A percentile compares a stretch with the other conserved stretches of the same genome.
Evolutionary conservation across 1,140 invertebrate species (phyloP).

Genomic region (Bombus confusus): DNA sequence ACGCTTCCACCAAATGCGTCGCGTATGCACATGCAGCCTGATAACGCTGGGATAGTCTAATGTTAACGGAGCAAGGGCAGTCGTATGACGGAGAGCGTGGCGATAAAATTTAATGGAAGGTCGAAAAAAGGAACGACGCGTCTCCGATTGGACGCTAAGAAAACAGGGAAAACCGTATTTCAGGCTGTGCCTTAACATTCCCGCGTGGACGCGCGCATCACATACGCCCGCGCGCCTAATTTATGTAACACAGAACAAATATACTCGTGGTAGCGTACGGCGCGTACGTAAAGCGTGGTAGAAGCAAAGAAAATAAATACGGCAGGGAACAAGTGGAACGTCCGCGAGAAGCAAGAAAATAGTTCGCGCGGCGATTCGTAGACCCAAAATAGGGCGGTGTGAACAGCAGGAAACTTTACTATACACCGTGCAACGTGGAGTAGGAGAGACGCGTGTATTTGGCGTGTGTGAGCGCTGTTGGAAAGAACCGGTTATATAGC

Average conservation of each 20-base stretch:
- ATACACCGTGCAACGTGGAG: slow-evolving; percentile 36
- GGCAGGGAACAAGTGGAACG: slow-evolving; percentile 40
- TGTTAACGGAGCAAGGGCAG: background rate
- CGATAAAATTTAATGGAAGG: slow-evolving; percentile 23
- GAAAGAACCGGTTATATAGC: slow-evolving; percentile 79
- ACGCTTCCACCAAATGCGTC: background rate
- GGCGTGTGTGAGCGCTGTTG: slow-evolving; percentile 54
- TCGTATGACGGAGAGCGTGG: no score
- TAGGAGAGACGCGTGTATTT: slow-evolving; percentile 35
- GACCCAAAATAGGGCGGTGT: slow-evolving; percentile 66
- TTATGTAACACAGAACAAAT: slow-evolving; percentile 54
- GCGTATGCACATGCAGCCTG: background rate
- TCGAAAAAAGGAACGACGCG: slow-evolving; percentile 12
- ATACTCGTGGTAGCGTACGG: slow-evolving; percentile 35
- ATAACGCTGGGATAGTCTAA: background rate
- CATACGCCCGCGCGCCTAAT: slow-evolving; percentile 41
- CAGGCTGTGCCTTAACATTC: slow-evolving; percentile 36
- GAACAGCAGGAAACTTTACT: slow-evolving; percentile 56
- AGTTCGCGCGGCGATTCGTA: slow-evolving; percentile 55
- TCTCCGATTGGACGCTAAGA: slow-evolving; percentile 26
- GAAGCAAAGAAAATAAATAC: slow-evolving; percentile 46
- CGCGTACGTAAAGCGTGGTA: slow-evolving; percentile 8
- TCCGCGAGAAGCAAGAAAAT: slow-evolving; percentile 30
- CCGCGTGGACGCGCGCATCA: slow-evolving; percentile 26
- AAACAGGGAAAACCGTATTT: slow-evolving; percentile 47